Conservation (phyloP, 1,140 invertebrate genomes). For the Trichoplusia ni region DNA sequence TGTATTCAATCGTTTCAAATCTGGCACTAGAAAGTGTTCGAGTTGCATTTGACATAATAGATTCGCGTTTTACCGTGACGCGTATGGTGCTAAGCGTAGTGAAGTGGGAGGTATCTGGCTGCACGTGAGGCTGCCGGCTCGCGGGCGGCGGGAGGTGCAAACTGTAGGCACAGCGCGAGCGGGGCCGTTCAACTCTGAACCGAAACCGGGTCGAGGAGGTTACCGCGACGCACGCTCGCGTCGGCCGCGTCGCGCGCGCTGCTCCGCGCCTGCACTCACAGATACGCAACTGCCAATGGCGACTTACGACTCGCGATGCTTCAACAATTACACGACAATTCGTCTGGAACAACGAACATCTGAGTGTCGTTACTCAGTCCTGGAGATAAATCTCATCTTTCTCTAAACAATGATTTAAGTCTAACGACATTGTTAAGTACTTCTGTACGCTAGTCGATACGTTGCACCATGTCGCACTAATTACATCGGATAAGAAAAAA, state of each 20-base stretch:
- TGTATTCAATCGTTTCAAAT: no score
- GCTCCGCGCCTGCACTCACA: neutral
- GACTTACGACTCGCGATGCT: neutral
- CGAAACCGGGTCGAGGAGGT: constrained; percentile 64
- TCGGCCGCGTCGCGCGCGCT: no score
- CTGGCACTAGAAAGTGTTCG: no score
- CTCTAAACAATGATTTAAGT: neutral
- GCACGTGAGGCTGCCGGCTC: neutral
- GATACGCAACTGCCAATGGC: constrained; percentile 8
- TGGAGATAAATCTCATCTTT: no score
- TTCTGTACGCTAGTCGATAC: neutral
- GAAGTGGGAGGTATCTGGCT: constrained; percentile 4
- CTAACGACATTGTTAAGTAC: neutral
- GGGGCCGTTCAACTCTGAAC: constrained; percentile 69
- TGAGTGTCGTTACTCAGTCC: no score
- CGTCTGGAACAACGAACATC: no score
- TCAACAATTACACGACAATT: neutral
- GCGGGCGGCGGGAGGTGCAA: constrained; percentile 21
- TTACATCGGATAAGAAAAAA: constrained; percentile 10
- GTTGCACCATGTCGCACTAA: constrained; percentile 17
- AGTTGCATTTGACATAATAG: no score
- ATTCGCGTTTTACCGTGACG: no score
- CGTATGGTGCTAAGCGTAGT: neutral
- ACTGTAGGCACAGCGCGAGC: constrained; percentile 48
- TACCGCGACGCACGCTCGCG: constrained; percentile 40